Evolutionary conservation across 35 echinoderm and acorn worm species (phyloP).

Genomic region (Eucidaris tribuloides): DNA sequence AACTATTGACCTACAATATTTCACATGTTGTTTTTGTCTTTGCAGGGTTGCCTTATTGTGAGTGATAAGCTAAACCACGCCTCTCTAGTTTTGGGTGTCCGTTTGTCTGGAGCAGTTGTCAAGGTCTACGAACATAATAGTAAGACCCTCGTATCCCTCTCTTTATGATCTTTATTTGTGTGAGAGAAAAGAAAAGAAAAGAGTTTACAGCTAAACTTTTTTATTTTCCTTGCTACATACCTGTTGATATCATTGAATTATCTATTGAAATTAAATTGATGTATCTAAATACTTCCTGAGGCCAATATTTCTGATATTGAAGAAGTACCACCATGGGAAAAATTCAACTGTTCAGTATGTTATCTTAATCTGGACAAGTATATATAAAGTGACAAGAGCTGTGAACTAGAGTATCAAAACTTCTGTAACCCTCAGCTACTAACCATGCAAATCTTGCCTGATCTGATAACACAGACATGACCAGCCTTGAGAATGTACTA

Average conservation of each 20-base stretch:
- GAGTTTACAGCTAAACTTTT: no score
- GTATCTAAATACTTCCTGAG: no score
- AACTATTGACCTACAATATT: no score
- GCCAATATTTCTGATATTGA: no score
- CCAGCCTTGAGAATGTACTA: slow-evolving; percentile 72
- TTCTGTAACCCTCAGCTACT: no score
- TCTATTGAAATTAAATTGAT: no score
- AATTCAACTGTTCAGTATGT: no score
- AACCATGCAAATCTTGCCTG: not conserved
- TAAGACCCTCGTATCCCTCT: slow-evolving; percentile 12
- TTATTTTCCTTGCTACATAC: not conserved
- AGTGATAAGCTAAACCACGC: slow-evolving; percentile 97
- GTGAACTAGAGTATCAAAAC: not conserved
- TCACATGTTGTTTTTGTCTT: no score
- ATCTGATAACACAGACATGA: slow-evolving; percentile 65
- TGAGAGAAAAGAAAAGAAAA: not conserved
- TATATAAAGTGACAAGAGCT: no score
- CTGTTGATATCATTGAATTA: not conserved
- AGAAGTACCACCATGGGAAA: no score
- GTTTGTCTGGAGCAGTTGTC: slow-evolving; percentile 86
- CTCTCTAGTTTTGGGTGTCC: slow-evolving; percentile 80
- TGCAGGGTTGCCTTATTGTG: slow-evolving; percentile 82
- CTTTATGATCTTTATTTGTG: no score
- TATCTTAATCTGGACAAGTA: no score
- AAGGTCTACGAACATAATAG: slow-evolving; percentile 96